Evolutionary conservation across 2,113 vertebrate genomes (phyloP), one percentile per base, ranked within the genome.

Genomic region (Chrysemys picta): DNA sequence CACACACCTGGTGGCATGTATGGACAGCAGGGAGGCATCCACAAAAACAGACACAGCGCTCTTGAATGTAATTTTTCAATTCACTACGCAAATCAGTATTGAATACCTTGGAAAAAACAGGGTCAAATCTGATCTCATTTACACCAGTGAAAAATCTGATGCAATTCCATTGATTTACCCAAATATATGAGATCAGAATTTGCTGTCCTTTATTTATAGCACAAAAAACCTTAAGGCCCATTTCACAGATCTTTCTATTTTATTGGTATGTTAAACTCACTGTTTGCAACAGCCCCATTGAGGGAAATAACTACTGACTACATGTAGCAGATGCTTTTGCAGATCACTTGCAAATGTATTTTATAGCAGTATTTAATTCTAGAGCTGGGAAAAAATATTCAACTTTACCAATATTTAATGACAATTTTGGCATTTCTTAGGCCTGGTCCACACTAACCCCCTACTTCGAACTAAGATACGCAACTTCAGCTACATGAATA

Each of bases 1-100:
- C 4, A 78, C 1, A 79, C 7, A 52, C 1, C 8, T 84, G 7
- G 13, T 90, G 21, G 0, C 3, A 53, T 29, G 1, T 69, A 35
- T 53, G 59, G 82, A 4, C 13, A 4, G 49, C 76, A 90, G 8
- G 31, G 35, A 82, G 42, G 7, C 7, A 27, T 42, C 78, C 27
- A 31, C 6, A 19, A 78, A 65, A 38, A 22, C 5, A 87, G 52
- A 3, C 47, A 69, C 17, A 72, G 89, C 50, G 35, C 22, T 82
- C 6, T 59, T 54, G 24, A 25, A 17, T 21, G 3, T 5, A 89
- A 56, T 49, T 50, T 62, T 22, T 49, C 17, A 12, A 1, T 29
- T 85, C 81, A 50, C 2, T 11, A 22, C 8, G 53, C 11, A 85
- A 42, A 84, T 65, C 59, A 84, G 14, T 42, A 42, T 14, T 49